Percentiles rank a stretch among this genome's conserved stretches.
Evolutionary conservation across 2,113 vertebrate species (phyloP).

Genomic region (Phoenicopterus ruber): DNA sequence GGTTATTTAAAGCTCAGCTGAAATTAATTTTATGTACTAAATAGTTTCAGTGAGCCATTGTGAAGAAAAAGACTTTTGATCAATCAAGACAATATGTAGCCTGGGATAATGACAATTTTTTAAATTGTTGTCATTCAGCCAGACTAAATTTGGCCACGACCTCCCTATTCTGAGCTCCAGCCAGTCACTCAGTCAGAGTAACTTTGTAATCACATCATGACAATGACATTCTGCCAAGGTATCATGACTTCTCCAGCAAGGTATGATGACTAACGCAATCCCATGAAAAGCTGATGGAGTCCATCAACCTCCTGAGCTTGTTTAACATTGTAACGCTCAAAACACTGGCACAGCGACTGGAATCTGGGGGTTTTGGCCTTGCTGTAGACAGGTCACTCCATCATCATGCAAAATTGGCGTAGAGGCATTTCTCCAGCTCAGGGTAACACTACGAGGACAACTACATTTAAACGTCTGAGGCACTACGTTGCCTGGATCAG

Average conservation of each 20-base stretch:
- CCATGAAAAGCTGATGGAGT: background rate
- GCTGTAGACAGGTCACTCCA: background rate
- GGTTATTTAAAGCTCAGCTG: background rate
- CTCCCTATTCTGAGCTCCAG: background rate
- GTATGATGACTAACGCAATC: background rate
- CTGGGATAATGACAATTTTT: background rate
- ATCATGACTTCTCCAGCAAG: background rate
- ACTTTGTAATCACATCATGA: background rate
- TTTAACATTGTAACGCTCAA: background rate
- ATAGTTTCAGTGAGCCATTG: background rate
- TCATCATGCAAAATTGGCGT: fast-evolving
- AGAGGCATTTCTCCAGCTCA: background rate
- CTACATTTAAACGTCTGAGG: background rate
- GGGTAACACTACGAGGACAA: background rate
- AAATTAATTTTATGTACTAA: background rate
- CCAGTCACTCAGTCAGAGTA: background rate
- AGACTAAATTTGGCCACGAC: background rate
- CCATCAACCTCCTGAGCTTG: background rate
- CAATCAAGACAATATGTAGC: background rate
- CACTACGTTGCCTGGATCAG: fast-evolving
- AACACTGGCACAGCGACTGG: background rate
- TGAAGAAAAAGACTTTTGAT: background rate
- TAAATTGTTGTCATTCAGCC: background rate
- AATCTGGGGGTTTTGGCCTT: background rate
- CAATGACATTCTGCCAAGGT: background rate